Base-by-base conservation (phyloP, 2,113 vertebrate species). In the Bothrops jararaca region DNA sequence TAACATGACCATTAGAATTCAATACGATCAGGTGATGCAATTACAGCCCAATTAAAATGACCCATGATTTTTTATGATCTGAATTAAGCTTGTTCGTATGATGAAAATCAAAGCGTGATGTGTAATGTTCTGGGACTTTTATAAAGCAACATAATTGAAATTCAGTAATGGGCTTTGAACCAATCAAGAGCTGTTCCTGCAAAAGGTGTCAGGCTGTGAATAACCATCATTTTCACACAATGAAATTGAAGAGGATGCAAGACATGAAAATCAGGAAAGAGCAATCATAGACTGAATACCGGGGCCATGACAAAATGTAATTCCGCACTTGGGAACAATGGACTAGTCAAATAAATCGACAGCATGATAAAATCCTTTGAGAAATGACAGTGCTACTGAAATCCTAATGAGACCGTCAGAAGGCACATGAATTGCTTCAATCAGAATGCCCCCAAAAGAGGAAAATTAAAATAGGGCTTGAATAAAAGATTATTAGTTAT, bases 321-420 rank as follows among this genome's bases (percentile, higher is more conserved):
- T 87, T 93, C 88, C 26, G 86, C 48, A 91, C 92, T 90, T 34
- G 0, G 42, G 64, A 94, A 92, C 74, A 93, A 93, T 20, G 92
- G 80, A 92, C 50, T 91, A 88, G 91, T 86, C 1, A 0, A 53
- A 85, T 42, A 74, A 95, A 95, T 92, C 91, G 92, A 95, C 50
- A 23, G 85, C 42, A n/a, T 57, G 91, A 91, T 13, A 10, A 92
- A 93, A 39, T 13, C 13, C 86, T 94, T 94, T 26, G 74, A 92
- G 89, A 94, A 95, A 96, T 69, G 54, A 89, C 60, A 58, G 42
- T 53, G 85, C 5, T 88, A n/a, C n/a, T 50, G 34, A 29, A 3
- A 29, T n/a, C 34, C 50, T 80, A 94, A 94, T 11, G 34, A 85
- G 93, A 52, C 20, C 90, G 90, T 85, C 18, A 89, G 90, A 93